phyloP scores from a whole-genome alignment of 2,888 invertebrate species.

The Drosophila fulvimacula region DNA sequence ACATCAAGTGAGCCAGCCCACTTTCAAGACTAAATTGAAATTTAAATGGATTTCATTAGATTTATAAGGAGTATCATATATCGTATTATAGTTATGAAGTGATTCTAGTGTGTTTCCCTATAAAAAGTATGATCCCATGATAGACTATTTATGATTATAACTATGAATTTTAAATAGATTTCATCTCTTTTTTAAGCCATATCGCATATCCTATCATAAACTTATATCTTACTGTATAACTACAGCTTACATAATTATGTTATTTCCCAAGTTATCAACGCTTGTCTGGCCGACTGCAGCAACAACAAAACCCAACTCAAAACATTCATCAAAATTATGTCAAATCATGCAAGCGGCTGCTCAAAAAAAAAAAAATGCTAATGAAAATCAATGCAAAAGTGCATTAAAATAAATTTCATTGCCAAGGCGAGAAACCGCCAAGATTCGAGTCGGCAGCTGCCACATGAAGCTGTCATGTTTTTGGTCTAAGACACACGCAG shows the following conservation, averaged over 20 bases:
- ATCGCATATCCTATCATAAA: not conserved
- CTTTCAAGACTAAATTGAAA: too few relatives aligned
- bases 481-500: conserved; percentile 59
- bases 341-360: conserved; percentile 74
- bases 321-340: conserved; percentile 78
- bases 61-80: not conserved
- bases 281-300: conserved; percentile 48
- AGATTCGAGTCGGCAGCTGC: conserved; percentile 47
- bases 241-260: not conserved
- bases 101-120: not conserved
- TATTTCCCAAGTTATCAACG: conserved; percentile 49
- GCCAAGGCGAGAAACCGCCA: conserved; percentile 51
- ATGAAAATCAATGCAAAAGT: conserved; percentile 75
- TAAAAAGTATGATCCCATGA: not conserved
- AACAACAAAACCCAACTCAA: conserved; percentile 46
- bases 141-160: not conserved
- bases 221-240: not conserved
- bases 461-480: conserved; percentile 81
- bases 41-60: not conserved
- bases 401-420: conserved; percentile 43
- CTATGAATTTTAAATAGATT: not conserved
- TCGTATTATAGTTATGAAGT: not conserved
- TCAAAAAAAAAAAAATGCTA: conserved; percentile 52
- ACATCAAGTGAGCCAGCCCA: too few relatives aligned
- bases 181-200: not conserved